Conservation (phyloP, 2,113 vertebrate genomes). For the Gallinago jamesoni region DNA sequence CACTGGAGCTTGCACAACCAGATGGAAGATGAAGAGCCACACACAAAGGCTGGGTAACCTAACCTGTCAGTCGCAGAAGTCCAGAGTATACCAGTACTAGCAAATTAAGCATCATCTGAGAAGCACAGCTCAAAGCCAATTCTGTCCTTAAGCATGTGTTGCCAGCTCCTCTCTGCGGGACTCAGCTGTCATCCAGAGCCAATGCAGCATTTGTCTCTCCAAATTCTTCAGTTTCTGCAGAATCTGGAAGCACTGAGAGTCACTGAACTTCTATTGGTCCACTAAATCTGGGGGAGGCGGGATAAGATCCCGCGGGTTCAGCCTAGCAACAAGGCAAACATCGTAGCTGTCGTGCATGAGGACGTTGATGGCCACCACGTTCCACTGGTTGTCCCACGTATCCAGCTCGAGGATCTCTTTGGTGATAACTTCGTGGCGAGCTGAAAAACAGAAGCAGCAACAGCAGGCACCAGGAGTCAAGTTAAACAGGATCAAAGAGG, state of each 20-base stretch:
- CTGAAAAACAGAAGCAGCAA: slow-evolving; percentile 71
- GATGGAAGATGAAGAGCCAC: neutral
- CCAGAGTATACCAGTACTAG: neutral
- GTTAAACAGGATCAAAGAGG: neutral
- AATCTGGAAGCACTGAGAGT: neutral
- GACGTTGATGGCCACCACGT: slow-evolving; percentile 79
- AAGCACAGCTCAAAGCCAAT: neutral
- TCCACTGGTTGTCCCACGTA: slow-evolving; percentile 92
- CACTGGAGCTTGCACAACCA: neutral
- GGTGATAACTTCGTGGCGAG: slow-evolving; percentile 90
- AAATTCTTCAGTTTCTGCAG: neutral
- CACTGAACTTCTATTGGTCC: slow-evolving; percentile 55
- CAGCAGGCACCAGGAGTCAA: neutral
- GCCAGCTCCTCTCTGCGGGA: neutral
- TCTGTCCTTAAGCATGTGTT: neutral
- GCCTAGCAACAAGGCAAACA: slow-evolving; percentile 91
- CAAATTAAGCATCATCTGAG: neutral
- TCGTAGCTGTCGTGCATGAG: slow-evolving; percentile 97
- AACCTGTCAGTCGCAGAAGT: neutral
- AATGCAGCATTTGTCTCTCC: neutral
- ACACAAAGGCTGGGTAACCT: neutral
- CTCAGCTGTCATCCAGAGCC: neutral
- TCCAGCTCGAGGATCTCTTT: slow-evolving; percentile 95
- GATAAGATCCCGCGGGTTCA: slow-evolving; percentile 92
- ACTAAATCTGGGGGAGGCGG: slow-evolving; percentile 88